These are phyloP conservation scores for Asobara japonica DNA, from an alignment of 1,140 invertebrate genomes.

Conservation along the genomic window DNA sequence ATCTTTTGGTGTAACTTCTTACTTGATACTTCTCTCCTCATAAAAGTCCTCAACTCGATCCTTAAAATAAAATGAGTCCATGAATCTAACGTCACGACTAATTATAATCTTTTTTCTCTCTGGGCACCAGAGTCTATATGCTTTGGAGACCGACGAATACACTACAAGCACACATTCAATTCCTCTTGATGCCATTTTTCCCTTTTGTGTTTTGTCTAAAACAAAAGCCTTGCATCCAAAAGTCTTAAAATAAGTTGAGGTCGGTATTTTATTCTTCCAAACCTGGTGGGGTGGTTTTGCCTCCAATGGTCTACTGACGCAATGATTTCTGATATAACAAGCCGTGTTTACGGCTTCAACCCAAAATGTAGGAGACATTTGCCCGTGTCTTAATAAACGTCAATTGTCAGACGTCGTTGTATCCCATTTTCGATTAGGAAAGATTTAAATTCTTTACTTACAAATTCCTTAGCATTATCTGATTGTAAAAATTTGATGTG, in stretches of 20 bases:
- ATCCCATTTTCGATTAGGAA: background rate
- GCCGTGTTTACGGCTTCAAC: background rate
- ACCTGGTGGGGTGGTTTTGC: too few relatives aligned
- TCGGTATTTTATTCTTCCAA: background rate
- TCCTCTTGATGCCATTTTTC: slow-evolving; percentile 39
- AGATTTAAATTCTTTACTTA: background rate
- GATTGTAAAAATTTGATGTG: slow-evolving; percentile 44
- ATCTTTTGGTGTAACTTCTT: too few relatives aligned
- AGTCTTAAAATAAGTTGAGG: background rate
- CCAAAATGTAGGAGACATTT: background rate
- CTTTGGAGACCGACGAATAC: slow-evolving; percentile 46
- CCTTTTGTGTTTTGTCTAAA: slow-evolving; percentile 34
- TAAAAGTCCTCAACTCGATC: background rate
- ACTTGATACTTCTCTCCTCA: background rate
- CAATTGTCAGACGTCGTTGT: background rate
- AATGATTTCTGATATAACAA: background rate
- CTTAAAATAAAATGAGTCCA: background rate
- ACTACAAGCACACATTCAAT: slow-evolving; percentile 48
- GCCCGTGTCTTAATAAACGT: background rate
- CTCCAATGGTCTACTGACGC: background rate
- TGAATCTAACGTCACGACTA: slow-evolving; percentile 18
- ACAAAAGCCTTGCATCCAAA: slow-evolving; percentile 10
- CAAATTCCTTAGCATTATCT: background rate
- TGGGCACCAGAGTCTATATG: slow-evolving; percentile 42
- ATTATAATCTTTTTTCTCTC: slow-evolving; percentile 37